Base-by-base conservation (phyloP, 2,888 invertebrate genomes). In the Cephus spinipes region DNA sequence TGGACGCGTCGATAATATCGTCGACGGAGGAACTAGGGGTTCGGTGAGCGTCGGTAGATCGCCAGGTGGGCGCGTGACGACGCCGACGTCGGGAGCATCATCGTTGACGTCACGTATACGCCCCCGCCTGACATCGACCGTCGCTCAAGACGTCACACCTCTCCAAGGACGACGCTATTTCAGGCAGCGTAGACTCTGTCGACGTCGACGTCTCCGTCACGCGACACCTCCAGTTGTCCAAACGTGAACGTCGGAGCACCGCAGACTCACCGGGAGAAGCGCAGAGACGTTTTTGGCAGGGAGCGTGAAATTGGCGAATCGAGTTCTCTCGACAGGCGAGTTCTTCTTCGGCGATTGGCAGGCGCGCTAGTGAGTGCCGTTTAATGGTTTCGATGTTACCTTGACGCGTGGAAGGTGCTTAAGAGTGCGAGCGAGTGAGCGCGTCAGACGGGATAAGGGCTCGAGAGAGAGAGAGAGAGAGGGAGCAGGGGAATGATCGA, bases 41-140 rank as follows among this genome's bases (percentile, higher is more conserved):
- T 69, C 30, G 36, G 36, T 36, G 36, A 73, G 36, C 35, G 32
- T 31, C 55, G 35, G 30, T 68, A 36, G 75, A 69, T 33, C 76
- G 74, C 68, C 74, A 34, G 12, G 68, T 71, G n/a, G 31, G 76
- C 74, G 73, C 80, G 77, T 77, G 76, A 79, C 79, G 77, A 68
- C 69, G 77, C 71, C 68, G 78, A 40, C 80, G 74, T 74, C 79
- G 81, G 69, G 84, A 82, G 83, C 82, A 82, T 81, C 80, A 85
- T 82, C 80, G 81, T 85, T 90, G 90, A 90, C 90, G 90, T 90
- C 90, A 90, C 85, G 80, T 80, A 81, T 81, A 86, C 89, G 89
- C 90, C 90, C 88, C 85, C 88, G 85, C 87, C 88, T 85, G 87
- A 85, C 87, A 90, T 90, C 88, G 90, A 90, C 85, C 90, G 86